Conservation (phyloP, 2,797 vertebrate species). For the Capromys pilorides region DNA sequence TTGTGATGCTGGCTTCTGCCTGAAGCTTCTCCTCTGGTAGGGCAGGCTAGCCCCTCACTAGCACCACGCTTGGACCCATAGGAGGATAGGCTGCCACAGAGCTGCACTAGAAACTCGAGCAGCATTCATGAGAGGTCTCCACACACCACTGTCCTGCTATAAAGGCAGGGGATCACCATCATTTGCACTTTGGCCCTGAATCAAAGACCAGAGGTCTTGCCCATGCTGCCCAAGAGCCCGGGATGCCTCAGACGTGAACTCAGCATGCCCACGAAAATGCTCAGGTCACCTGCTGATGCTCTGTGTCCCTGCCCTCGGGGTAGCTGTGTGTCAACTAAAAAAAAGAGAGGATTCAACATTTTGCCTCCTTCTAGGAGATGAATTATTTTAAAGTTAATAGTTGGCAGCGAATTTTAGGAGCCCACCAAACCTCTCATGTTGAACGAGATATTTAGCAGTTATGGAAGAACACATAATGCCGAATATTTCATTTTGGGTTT, state of each 20-base stretch:
- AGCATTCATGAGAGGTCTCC: not conserved
- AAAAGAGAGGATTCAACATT: not conserved
- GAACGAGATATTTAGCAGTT: not conserved
- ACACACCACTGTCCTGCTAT: not conserved
- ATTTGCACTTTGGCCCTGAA: not conserved
- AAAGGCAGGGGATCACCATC: not conserved
- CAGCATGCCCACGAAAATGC: not conserved
- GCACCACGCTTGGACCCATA: not conserved
- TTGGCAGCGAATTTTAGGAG: not conserved
- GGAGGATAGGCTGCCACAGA: not conserved
- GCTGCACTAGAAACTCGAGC: not conserved
- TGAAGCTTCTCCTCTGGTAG: not conserved
- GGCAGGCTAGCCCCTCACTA: not conserved
- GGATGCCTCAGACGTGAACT: not conserved
- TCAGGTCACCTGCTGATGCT: not conserved
- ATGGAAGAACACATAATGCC: not conserved
- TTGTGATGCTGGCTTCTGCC: not conserved
- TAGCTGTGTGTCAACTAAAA: not conserved
- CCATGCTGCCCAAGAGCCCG: not conserved
- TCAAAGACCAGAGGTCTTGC: not conserved
- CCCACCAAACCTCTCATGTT: not conserved
- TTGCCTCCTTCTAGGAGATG: not conserved
- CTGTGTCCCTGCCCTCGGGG: not conserved
- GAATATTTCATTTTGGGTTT: constrained; percentile 26
- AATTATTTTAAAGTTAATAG: constrained; percentile 1